Percentiles rank a stretch among this genome's conserved stretches.
Evolutionary conservation across 2,888 invertebrate genomes (phyloP).

Genomic region (Polydesmus complanatus): DNA sequence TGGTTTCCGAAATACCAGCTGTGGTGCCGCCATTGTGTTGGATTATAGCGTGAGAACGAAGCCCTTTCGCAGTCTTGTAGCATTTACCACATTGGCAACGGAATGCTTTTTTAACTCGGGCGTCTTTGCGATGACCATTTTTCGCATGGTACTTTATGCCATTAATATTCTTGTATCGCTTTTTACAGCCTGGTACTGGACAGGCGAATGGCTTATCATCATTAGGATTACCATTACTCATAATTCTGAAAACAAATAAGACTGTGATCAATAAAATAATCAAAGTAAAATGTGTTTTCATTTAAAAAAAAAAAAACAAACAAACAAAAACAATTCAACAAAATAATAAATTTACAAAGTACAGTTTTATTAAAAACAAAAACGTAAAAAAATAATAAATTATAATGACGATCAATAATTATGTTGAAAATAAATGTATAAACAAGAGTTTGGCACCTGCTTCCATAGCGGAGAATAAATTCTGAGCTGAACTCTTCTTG

Average conservation of each 20-base stretch:
- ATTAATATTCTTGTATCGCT: constrained; percentile 74
- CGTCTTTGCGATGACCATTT: constrained; percentile 71
- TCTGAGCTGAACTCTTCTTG: constrained; percentile 62
- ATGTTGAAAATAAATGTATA: not conserved
- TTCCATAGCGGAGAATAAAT: constrained; percentile 59
- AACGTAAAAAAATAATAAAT: not conserved
- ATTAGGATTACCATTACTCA: constrained; percentile 26
- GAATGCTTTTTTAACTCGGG: constrained; percentile 63
- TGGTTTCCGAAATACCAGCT: constrained; percentile 7
- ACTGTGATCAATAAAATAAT: no score
- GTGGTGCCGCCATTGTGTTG: constrained; percentile 23
- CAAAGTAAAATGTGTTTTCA: no score
- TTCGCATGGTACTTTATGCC: constrained; percentile 79
- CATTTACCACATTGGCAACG: constrained; percentile 74
- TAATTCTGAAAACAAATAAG: constrained; percentile 24
- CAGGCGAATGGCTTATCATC: constrained; percentile 68
- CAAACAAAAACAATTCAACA: no score
- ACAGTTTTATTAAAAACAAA: not conserved
- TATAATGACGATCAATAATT: not conserved
- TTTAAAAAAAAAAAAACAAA: no score
- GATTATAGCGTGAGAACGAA: constrained; percentile 53
- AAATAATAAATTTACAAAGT: no score
- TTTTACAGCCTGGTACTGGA: constrained; percentile 72
- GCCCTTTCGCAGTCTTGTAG: constrained; percentile 64
- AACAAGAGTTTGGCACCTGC: constrained; percentile 36